Percentiles rank a stretch among this genome's conserved stretches.
Evolutionary conservation across 2,888 invertebrate genomes (phyloP).

Genomic region (Trisateles emortualis): DNA sequence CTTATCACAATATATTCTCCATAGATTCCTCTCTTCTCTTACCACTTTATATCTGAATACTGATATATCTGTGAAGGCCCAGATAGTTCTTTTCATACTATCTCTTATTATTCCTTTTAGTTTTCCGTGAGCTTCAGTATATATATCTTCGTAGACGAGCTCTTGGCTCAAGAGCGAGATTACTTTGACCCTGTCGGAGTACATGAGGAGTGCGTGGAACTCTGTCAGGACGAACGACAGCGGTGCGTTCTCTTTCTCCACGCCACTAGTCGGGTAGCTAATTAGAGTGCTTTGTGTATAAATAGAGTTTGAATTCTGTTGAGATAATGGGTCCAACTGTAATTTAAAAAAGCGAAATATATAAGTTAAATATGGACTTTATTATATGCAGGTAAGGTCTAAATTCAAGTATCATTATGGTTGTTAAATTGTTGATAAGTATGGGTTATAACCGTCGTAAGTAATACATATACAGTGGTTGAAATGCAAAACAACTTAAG

Average conservation of each 20-base stretch:
- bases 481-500: too few species aligned
- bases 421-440: too few species aligned
- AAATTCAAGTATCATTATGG: too few species aligned
- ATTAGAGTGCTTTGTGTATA: conserved; percentile 79
- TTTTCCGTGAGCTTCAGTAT: conserved; percentile 92
- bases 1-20: conserved; percentile 95
- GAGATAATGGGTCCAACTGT: conserved; percentile 82
- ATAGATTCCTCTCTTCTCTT: conserved; percentile 94
- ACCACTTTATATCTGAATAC: conserved; percentile 95
- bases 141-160: conserved; percentile 94
- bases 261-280: conserved; percentile 70
- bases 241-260: conserved; percentile 84
- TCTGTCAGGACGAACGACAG: conserved; percentile 94
- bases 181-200: conserved; percentile 93
- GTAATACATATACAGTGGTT: too few species aligned
- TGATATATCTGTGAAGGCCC: conserved; percentile 94
- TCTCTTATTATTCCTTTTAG: conserved; percentile 94
- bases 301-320: conserved; percentile 80
- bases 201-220: conserved; percentile 95
- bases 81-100: conserved; percentile 91
- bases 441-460: too few species aligned
- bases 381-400: too few species aligned
- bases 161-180: conserved; percentile 95
- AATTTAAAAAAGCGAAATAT: conserved; percentile 34
- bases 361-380: background rate